These are phyloP conservation scores for Hydropotes inermis DNA, from an alignment of 2,113 vertebrate species.

Conservation along the genomic window DNA sequence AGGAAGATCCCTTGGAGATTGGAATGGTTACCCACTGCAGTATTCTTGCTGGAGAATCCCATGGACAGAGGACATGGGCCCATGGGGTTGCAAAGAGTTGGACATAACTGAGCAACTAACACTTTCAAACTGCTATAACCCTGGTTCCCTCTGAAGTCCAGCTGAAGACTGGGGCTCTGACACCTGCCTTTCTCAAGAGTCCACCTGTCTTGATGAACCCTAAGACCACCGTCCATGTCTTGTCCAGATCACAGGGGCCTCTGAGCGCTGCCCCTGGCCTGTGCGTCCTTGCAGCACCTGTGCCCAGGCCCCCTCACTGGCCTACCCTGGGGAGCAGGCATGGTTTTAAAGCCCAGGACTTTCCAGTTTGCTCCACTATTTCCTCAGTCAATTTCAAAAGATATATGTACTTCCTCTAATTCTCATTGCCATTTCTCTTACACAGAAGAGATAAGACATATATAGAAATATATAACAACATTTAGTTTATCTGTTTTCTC, in stretches of 20 bases:
- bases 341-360: not conserved
- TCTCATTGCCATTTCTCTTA: not conserved
- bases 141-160: not conserved
- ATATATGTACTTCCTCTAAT: not conserved
- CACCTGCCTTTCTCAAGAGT: not conserved
- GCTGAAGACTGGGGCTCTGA: not conserved
- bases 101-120: not conserved
- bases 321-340: not conserved
- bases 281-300: not conserved
- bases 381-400: not conserved
- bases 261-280: not conserved
- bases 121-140: not conserved
- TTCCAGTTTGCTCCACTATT: not conserved
- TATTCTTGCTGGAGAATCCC: not conserved
- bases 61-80: not conserved
- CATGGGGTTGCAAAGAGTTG: not conserved
- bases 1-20: not conserved
- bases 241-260: no score
- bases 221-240: not conserved
- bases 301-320: accelerated
- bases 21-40: not conserved
- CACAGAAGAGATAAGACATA: not conserved
- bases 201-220: not conserved
- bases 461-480: not conserved
- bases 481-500: not conserved